phyloP scores from a whole-genome alignment of 2,113 vertebrate genomes.

The Nicator chloris region DNA sequence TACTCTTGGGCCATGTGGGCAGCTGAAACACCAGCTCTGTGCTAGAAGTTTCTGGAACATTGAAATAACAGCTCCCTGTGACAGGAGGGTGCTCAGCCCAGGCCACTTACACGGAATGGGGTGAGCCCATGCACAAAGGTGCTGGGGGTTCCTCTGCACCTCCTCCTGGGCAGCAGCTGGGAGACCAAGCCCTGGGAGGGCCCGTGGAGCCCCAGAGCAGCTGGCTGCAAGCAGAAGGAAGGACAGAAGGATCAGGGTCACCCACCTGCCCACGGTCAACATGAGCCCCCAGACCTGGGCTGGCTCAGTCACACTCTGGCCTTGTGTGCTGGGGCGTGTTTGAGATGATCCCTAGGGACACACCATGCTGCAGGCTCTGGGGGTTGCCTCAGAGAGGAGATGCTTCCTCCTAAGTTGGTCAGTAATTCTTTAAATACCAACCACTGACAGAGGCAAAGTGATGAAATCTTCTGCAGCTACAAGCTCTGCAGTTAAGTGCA shows the following conservation, averaged over 20 bases:
- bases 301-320: not conserved
- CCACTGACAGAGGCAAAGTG: not conserved
- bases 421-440: not conserved
- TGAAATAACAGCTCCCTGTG: not conserved
- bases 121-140: not conserved
- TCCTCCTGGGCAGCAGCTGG: not conserved
- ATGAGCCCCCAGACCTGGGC: not conserved
- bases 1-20: fast-evolving
- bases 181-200: not conserved
- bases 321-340: fast-evolving
- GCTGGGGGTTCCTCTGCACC: not conserved
- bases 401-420: not conserved
- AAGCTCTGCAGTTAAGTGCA: not conserved
- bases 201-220: not conserved
- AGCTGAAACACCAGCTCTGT: not conserved
- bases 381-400: not conserved
- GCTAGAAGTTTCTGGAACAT: constrained; percentile 53
- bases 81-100: not conserved
- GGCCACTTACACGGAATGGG: fast-evolving
- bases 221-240: not conserved
- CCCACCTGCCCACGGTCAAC: not conserved
- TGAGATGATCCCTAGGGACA: not conserved
- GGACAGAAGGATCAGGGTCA: not conserved
- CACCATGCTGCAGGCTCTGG: not conserved
- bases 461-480: not conserved